A percentile compares a stretch with the other conserved stretches of the same genome.
Evolutionary conservation across 1,140 invertebrate species (phyloP).

Genomic region (Pseudomyrmex concolor): DNA sequence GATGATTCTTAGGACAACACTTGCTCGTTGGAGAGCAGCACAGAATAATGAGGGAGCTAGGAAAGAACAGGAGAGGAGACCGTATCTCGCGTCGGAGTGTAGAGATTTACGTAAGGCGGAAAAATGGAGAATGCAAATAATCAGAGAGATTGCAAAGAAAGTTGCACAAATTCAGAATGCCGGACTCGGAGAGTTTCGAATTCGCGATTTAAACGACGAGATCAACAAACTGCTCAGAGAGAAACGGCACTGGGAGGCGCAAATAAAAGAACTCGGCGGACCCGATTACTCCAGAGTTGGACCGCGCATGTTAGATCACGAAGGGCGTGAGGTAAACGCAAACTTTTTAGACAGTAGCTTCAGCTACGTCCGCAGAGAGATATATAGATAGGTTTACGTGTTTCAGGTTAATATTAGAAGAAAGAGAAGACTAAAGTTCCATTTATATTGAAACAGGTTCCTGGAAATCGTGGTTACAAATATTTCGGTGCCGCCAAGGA

Average conservation of each 20-base stretch:
- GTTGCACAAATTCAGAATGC: constrained; percentile 99
- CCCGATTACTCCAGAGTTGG: constrained; percentile 97
- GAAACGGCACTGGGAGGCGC: constrained; percentile 98
- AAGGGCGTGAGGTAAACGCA: constrained; percentile 93
- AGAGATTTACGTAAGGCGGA: constrained; percentile 95
- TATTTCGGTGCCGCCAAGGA: constrained; percentile 99
- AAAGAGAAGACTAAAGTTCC: not conserved
- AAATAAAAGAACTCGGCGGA: constrained; percentile 97
- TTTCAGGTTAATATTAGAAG: constrained; percentile 1
- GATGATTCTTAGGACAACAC: constrained; percentile 91
- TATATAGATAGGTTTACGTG: not conserved
- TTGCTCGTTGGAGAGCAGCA: constrained; percentile 97
- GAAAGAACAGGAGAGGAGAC: constrained; percentile 92
- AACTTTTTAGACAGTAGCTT: not conserved
- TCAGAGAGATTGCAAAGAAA: constrained; percentile 98
- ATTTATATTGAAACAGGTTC: constrained; percentile 85
- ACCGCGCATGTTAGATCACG: constrained; percentile 97
- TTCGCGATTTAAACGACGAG: constrained; percentile 99
- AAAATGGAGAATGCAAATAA: constrained; percentile 98
- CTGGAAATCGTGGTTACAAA: constrained; percentile 99
- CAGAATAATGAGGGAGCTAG: constrained; percentile 94
- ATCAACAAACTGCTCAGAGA: constrained; percentile 99
- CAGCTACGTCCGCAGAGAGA: not conserved
- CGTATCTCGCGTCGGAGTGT: constrained; percentile 97
- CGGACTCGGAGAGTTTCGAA: constrained; percentile 98